phyloP scores from a whole-genome alignment of 2,797 vertebrate species.

The Peromyscus aztecus region DNA sequence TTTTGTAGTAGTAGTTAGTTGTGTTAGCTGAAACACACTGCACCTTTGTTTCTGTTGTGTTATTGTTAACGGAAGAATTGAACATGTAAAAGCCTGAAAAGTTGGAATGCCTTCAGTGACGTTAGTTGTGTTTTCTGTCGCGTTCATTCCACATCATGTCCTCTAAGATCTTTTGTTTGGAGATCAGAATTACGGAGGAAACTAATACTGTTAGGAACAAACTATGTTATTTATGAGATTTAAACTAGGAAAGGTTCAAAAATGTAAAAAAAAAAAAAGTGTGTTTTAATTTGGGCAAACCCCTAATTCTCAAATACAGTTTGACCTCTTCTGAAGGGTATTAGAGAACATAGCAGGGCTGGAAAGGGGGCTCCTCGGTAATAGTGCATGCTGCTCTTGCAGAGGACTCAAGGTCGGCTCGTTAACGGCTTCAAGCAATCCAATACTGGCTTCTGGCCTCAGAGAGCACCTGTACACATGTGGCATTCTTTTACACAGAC shows the following conservation, averaged over 20 bases:
- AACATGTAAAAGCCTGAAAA: constrained; percentile 24
- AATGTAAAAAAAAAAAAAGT: neutral
- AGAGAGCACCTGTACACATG: neutral
- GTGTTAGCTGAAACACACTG: neutral
- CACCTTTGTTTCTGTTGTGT: neutral
- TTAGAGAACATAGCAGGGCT: neutral
- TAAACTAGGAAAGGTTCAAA: constrained; percentile 17
- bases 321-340: neutral
- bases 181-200: constrained; percentile 37
- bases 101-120: constrained; percentile 22
- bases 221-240: constrained; percentile 31
- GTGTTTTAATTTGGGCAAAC: constrained; percentile 40
- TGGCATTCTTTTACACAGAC: neutral
- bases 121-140: neutral
- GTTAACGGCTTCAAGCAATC: neutral
- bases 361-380: neutral
- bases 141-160: constrained; percentile 28
- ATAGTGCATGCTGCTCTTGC: neutral
- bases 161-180: constrained; percentile 45
- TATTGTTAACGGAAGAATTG: constrained; percentile 47
- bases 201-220: constrained; percentile 34
- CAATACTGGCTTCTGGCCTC: neutral
- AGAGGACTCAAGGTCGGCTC: neutral
- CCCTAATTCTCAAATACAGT: constrained; percentile 54
- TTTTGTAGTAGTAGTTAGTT: neutral